These are phyloP conservation scores for Columbina picui DNA, from an alignment of 2,113 vertebrate species.

Conservation along the genomic window DNA sequence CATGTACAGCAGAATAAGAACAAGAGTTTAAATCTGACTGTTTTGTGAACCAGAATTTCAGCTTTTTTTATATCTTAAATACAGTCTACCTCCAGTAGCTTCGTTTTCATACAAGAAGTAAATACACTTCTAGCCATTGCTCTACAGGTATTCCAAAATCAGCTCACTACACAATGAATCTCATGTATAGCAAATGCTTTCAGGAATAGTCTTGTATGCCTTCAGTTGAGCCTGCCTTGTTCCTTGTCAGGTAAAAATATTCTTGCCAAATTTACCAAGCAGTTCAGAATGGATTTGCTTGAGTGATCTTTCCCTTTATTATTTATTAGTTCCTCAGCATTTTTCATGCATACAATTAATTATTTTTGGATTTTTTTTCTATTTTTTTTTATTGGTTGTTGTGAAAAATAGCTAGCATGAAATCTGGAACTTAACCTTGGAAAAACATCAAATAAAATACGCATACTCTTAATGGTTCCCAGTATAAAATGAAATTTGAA, in stretches of 20 bases:
- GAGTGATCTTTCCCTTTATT: background rate
- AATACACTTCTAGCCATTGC: background rate
- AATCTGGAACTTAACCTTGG: background rate
- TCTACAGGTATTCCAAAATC: background rate
- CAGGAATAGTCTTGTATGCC: background rate
- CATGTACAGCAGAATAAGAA: background rate
- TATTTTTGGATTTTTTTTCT: background rate
- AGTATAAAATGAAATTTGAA: background rate
- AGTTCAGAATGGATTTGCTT: background rate
- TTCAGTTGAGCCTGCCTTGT: background rate
- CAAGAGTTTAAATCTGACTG: background rate
- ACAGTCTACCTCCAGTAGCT: background rate
- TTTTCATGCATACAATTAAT: background rate
- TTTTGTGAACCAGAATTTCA: background rate
- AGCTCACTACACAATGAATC: background rate
- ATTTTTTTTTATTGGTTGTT: background rate
- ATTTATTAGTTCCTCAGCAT: background rate
- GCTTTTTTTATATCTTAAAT: background rate
- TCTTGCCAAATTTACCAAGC: background rate
- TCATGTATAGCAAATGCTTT: background rate
- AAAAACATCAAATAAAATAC: background rate
- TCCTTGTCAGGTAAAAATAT: background rate
- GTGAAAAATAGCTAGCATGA: background rate
- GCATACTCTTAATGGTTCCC: background rate
- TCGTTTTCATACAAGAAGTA: background rate